Conservation (phyloP, 2,797 vertebrate species). For the Poeciliopsis paucimaculata region DNA sequence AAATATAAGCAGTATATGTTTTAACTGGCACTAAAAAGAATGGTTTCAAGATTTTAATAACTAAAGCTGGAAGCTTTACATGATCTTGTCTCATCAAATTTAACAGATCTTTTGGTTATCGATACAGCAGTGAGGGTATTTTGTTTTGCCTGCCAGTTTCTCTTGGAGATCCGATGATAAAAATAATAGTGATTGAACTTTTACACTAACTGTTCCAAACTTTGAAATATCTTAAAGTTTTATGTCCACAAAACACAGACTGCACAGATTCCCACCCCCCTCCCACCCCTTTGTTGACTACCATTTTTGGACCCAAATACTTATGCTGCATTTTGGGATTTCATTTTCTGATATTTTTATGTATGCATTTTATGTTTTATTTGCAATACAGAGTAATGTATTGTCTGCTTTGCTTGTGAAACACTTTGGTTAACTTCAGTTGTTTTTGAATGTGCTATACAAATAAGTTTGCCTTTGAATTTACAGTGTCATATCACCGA, state of each 20-base stretch:
- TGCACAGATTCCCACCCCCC: no score
- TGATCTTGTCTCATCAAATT: not conserved
- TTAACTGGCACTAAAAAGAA: not conserved
- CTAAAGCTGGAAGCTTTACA: not conserved
- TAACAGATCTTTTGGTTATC: not conserved
- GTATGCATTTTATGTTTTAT: not conserved
- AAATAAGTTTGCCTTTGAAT: not conserved
- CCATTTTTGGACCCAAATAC: not conserved
- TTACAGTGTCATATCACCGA: slow-evolving; percentile 12
- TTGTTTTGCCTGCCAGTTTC: not conserved
- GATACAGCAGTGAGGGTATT: not conserved
- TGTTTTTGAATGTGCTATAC: not conserved
- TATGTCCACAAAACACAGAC: not conserved
- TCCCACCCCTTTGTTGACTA: not conserved
- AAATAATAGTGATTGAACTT: not conserved
- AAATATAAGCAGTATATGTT: not conserved
- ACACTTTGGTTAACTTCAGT: not conserved
- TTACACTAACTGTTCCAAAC: not conserved
- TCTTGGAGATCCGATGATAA: not conserved
- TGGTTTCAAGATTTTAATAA: not conserved
- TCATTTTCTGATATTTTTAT: not conserved
- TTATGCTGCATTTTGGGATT: not conserved
- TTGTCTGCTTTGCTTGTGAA: not conserved
- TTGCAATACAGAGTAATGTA: not conserved
- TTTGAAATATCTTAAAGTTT: not conserved